phyloP scores from a whole-genome alignment of 1,140 invertebrate species.

The Camponotus floridanus region DNA sequence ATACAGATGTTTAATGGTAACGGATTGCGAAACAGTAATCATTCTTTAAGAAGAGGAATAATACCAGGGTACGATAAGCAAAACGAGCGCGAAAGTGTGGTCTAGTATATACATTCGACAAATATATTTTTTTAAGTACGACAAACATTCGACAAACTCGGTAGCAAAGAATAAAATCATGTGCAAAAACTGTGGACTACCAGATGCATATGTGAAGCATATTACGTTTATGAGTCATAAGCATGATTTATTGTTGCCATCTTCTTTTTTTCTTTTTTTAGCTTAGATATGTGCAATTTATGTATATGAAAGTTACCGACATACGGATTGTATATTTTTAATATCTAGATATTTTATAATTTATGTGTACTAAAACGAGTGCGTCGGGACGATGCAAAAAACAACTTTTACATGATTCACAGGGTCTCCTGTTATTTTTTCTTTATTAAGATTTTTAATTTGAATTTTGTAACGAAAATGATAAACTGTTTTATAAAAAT shows the following conservation, averaged over 20 bases:
- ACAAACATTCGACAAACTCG: constrained; percentile 15
- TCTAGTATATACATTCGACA: constrained; percentile 76
- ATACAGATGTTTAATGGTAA: constrained; percentile 88
- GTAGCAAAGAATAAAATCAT: constrained; percentile 59
- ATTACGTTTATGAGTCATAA: constrained; percentile 74
- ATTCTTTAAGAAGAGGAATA: constrained; percentile 88
- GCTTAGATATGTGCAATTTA: constrained; percentile 81
- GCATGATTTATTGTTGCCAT: constrained; percentile 81
- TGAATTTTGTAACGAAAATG: constrained; percentile 64
- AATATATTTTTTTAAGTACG: constrained; percentile 3
- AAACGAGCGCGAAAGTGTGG: constrained; percentile 86
- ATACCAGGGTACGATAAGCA: constrained; percentile 85
- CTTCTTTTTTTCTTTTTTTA: constrained; percentile 76
- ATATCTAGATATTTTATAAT: constrained; percentile 78
- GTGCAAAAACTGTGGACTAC: constrained; percentile 47
- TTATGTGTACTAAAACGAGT: constrained; percentile 68
- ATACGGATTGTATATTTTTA: constrained; percentile 81
- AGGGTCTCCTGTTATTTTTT: constrained; percentile 45
- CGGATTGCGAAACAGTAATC: constrained; percentile 88
- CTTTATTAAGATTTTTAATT: constrained; percentile 72
- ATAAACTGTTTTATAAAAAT: constrained; percentile 78
- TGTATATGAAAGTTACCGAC: constrained; percentile 84
- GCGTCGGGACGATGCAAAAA: constrained; percentile 52
- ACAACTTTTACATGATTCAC: constrained; percentile 65
- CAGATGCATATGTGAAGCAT: constrained; percentile 36